Percentiles rank a stretch among this genome's conserved stretches.
Evolutionary conservation across 23 tunicate genomes (phyloP).

Genomic region (Diplosoma virens): DNA sequence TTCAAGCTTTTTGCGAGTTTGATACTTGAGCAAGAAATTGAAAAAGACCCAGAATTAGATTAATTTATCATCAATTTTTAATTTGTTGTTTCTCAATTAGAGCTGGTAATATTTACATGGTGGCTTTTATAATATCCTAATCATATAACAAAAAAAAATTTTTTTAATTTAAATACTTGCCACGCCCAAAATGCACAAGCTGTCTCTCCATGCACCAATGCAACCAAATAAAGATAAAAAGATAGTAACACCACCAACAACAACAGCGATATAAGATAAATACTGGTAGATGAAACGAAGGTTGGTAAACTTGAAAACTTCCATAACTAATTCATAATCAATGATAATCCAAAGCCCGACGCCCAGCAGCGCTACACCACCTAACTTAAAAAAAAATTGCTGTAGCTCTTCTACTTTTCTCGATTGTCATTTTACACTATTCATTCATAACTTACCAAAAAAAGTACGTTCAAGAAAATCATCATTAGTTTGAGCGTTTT

Average conservation of each 20-base stretch:
- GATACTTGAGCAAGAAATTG: no score
- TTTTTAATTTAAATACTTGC: conserved; percentile 32
- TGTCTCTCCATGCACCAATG: conserved; percentile 47
- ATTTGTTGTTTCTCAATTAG: no score
- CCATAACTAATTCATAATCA: conserved; percentile 31
- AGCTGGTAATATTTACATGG: no score
- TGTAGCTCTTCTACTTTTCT: not conserved
- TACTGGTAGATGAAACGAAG: conserved; percentile 8
- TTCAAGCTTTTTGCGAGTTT: no score
- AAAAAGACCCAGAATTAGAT: no score
- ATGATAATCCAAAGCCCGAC: conserved; percentile 43
- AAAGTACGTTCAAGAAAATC: conserved; percentile 37
- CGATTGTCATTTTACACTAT: not conserved
- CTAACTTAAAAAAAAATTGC: conserved; percentile 14
- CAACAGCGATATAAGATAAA: conserved; percentile 37
- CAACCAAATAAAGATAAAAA: conserved; percentile 36
- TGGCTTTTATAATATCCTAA: no score
- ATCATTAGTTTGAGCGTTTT: conserved; percentile 33
- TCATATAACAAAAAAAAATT: no score
- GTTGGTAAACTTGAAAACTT: not conserved
- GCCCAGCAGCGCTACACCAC: conserved; percentile 25
- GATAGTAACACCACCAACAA: conserved; percentile 21
- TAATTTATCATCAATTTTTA: no score
- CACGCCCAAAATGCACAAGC: conserved; percentile 29
- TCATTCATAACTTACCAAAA: conserved; percentile 18